Conservation (phyloP, 2,888 invertebrate species). For the Bhutanitis thaidina region DNA sequence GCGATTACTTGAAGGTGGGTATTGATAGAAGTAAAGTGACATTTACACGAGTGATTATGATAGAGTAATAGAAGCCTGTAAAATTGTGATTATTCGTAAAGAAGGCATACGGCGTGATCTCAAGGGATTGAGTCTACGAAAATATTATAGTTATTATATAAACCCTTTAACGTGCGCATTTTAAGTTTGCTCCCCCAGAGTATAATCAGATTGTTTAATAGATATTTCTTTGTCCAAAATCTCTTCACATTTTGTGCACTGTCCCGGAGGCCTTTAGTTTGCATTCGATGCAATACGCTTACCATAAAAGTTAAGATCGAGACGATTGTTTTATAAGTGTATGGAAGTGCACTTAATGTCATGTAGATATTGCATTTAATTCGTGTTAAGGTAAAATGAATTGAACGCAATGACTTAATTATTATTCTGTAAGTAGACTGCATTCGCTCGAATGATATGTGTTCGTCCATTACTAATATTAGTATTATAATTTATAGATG, state of each 20-base stretch:
- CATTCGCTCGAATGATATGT: constrained; percentile 76
- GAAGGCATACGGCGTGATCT: constrained; percentile 60
- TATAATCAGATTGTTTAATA: constrained; percentile 35
- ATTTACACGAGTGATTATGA: constrained; percentile 29
- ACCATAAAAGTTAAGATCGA: constrained; percentile 2
- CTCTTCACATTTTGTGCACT: constrained; percentile 54
- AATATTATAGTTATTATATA: constrained; percentile 16
- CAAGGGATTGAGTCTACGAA: constrained; percentile 51
- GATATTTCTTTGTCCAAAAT: constrained; percentile 32
- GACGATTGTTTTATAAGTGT: constrained; percentile 27
- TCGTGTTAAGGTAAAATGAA: constrained; percentile 51
- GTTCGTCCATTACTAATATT: constrained; percentile 75
- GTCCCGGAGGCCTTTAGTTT: constrained; percentile 42
- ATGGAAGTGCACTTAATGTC: constrained; percentile 68
- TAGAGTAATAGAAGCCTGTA: constrained; percentile 51
- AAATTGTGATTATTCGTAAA: constrained; percentile 61
- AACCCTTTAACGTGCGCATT: constrained; percentile 23
- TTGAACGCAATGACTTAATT: constrained; percentile 68
- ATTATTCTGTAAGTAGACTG: constrained; percentile 70
- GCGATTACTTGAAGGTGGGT: constrained; percentile 22
- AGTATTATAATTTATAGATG: constrained; percentile 64
- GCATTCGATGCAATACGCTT: constrained; percentile 2
- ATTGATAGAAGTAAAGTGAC: constrained; percentile 16
- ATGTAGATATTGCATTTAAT: constrained; percentile 45
- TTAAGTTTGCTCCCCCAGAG: constrained; percentile 32